These are phyloP conservation scores for Luidia sarsii DNA, from an alignment of 53 echinoderm and acorn worm species.

Conservation along the genomic window DNA sequence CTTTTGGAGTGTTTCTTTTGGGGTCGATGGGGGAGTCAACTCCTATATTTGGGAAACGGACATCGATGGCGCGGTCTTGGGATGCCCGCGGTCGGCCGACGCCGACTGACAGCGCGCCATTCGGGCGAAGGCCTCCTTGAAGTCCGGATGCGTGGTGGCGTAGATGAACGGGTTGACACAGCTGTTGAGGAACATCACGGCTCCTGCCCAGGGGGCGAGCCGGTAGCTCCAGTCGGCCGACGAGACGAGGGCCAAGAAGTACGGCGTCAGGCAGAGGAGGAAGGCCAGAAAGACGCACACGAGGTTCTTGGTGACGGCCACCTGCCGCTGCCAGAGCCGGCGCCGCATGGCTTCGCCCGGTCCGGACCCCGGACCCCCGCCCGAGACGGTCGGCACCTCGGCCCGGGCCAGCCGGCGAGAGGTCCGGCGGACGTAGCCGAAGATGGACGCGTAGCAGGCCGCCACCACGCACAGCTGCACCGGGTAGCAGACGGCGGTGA, in stretches of 20 bases:
- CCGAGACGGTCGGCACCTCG: conserved; percentile 3
- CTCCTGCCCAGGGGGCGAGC: conserved; percentile 13
- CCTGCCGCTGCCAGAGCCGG: conserved; percentile 4
- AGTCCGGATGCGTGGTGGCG: conserved; percentile 55
- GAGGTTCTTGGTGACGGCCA: conserved; percentile 35
- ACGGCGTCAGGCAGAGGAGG: conserved; percentile 8
- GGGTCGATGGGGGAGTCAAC: too few relatives aligned
- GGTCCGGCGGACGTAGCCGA: not conserved
- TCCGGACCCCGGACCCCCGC: not conserved
- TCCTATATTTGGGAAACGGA: too few relatives aligned
- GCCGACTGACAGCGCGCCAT: conserved; percentile 26
- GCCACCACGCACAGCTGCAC: not conserved
- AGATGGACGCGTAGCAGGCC: not conserved
- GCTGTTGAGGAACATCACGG: conserved; percentile 23
- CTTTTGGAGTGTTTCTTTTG: too few relatives aligned
- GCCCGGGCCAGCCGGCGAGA: conserved; percentile 9
- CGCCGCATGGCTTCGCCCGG: not conserved
- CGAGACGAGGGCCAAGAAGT: not conserved
- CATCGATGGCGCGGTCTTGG: too few relatives aligned
- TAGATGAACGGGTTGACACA: too few relatives aligned
- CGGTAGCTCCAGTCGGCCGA: conserved; percentile 27
- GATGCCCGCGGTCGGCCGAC: too few relatives aligned
- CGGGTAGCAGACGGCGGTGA: not conserved
- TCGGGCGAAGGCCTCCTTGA: conserved; percentile 25
- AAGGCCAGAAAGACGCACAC: conserved; percentile 32